Conservation (phyloP, 2,797 vertebrate genomes). For the Fistularia tabacaria region DNA sequence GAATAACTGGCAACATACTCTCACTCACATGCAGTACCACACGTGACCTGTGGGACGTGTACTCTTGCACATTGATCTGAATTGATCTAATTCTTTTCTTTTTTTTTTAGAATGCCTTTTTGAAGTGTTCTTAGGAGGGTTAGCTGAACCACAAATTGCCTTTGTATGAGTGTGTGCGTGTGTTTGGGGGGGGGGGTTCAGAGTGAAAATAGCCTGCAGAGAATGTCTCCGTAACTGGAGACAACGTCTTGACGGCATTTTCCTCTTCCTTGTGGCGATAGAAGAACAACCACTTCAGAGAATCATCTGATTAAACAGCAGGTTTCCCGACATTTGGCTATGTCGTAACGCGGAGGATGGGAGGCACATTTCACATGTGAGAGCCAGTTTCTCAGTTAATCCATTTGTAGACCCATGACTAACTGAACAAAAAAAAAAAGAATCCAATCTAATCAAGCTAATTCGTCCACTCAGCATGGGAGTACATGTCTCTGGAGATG, state of each 20-base stretch:
- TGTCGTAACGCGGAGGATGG: too few species aligned
- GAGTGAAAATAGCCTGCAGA: constrained; percentile 45
- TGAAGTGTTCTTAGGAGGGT: neutral
- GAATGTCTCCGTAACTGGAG: constrained; percentile 58
- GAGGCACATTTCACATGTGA: neutral
- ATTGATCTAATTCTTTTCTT: constrained; percentile 2
- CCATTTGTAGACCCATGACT: constrained; percentile 7
- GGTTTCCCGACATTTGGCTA: too few species aligned
- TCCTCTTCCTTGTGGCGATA: neutral
- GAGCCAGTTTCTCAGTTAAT: constrained; percentile 1
- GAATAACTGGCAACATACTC: constrained; percentile 7
- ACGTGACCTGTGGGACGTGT: constrained; percentile 22
- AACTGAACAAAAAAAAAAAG: neutral
- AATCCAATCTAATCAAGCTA: constrained; percentile 35
- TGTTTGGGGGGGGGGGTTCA: constrained; percentile 6
- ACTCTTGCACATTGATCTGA: neutral
- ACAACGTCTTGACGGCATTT: constrained; percentile 3
- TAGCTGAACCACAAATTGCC: neutral
- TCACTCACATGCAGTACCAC: constrained; percentile 41
- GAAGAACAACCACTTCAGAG: neutral
- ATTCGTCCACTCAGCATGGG: constrained; percentile 26
- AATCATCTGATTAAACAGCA: neutral
- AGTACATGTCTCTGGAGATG: constrained; percentile 8
- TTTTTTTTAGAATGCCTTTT: neutral
- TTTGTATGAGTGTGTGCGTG: constrained; percentile 1